A percentile compares a stretch with the other conserved stretches of the same genome.
Evolutionary conservation across 53 echinoderm and acorn worm species (phyloP).

Genomic region (Crossaster papposus): DNA sequence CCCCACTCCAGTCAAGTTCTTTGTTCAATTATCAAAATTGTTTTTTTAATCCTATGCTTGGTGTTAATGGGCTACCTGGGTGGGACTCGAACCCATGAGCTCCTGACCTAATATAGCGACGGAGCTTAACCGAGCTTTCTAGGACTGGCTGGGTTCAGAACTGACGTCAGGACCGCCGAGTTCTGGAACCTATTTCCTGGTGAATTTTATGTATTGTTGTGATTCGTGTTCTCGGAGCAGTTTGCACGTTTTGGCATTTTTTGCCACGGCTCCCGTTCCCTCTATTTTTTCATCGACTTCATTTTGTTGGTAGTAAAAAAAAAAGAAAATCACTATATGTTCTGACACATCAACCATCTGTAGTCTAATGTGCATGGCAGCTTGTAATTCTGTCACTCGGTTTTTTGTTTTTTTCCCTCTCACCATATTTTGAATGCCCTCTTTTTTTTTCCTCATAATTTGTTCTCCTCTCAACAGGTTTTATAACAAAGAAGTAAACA

Average conservation of each 20-base stretch:
- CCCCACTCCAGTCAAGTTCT: no score
- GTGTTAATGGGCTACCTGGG: no score
- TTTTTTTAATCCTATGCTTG: no score
- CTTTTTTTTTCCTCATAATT: neutral
- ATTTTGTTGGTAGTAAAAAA: neutral
- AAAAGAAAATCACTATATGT: conserved; percentile 32
- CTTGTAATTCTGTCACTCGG: conserved; percentile 21
- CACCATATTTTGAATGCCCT: conserved; percentile 16
- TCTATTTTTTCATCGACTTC: conserved; percentile 18
- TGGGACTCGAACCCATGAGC: no score
- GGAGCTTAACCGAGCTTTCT: no score
- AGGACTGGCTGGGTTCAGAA: no score
- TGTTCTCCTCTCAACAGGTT: no score
- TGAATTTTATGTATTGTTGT: neutral
- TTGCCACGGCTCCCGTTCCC: neutral
- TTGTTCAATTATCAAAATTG: no score
- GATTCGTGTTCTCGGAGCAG: neutral
- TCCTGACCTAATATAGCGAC: no score
- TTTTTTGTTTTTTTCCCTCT: conserved; percentile 8
- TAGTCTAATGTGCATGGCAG: conserved; percentile 52
- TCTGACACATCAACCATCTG: conserved; percentile 52
- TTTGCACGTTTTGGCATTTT: neutral
- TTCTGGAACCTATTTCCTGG: no score
- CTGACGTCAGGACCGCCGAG: no score
- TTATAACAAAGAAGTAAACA: no score